Evolutionary conservation across 2,113 vertebrate genomes (phyloP).

Genomic region (Tachuris rubrigastra): DNA sequence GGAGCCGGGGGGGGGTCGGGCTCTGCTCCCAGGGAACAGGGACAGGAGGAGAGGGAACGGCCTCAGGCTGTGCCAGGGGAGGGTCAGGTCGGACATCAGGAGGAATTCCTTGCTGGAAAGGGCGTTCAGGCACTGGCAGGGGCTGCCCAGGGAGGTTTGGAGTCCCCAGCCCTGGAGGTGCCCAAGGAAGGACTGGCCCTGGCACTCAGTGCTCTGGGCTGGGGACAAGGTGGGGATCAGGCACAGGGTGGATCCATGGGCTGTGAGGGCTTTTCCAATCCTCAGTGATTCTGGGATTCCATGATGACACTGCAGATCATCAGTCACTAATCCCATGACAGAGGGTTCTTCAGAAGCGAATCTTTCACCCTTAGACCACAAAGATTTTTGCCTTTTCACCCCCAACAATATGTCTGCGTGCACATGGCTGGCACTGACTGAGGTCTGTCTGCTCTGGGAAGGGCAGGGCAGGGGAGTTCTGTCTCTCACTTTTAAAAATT

Average conservation of each 20-base stretch:
- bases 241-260: rapidly evolving
- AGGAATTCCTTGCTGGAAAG: not conserved
- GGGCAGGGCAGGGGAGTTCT: not conserved
- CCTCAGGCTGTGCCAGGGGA: not conserved
- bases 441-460: not conserved
- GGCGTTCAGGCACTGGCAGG: rapidly evolving
- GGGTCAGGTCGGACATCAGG: rapidly evolving
- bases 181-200: not conserved
- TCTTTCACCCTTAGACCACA: rapidly evolving
- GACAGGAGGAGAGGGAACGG: not conserved
- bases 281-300: not conserved
- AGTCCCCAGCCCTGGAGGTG: not conserved
- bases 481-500: not conserved
- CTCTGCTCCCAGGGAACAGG: not conserved
- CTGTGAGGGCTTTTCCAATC: not conserved
- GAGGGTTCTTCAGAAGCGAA: rapidly evolving
- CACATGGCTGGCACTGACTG: rapidly evolving
- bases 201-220: not conserved
- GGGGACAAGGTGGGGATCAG: rapidly evolving
- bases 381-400: not conserved
- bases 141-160: not conserved
- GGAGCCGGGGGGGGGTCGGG: not conserved
- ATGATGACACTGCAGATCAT: not conserved
- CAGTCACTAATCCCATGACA: not conserved
- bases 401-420: not conserved